phyloP scores from a whole-genome alignment of 2,888 invertebrate species.

The Lagria hirta region DNA sequence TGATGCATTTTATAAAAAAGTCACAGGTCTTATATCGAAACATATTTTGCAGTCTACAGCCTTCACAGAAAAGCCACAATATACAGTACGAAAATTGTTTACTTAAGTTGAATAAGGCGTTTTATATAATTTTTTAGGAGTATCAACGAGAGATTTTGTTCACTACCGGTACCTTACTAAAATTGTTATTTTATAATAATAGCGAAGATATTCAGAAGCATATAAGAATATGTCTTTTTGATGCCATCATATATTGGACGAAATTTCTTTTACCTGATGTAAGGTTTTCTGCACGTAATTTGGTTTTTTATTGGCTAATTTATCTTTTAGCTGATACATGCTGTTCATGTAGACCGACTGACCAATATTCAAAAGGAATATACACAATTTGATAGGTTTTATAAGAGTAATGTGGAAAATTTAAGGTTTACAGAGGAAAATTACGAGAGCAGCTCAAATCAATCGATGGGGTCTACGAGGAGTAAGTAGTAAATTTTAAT shows the following conservation, averaged over 20 bases:
- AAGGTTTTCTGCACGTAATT: conserved; percentile 3
- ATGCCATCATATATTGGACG: conserved; percentile 24
- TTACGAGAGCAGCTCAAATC: too few relatives aligned
- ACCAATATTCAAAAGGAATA: conserved; percentile 9
- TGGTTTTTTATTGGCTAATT: not conserved
- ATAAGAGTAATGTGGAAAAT: conserved; percentile 10
- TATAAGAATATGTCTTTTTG: conserved; percentile 18
- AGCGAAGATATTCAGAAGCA: conserved; percentile 19
- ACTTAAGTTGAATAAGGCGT: conserved; percentile 2
- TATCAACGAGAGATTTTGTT: not conserved
- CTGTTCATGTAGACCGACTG: conserved; percentile 14
- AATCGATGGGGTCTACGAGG: too few relatives aligned
- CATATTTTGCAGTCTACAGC: conserved; percentile 8
- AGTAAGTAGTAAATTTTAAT: too few relatives aligned
- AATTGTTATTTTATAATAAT: conserved; percentile 22
- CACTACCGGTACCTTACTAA: conserved; percentile 7
- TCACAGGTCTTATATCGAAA: conserved; percentile 12
- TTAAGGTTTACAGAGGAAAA: conserved; percentile 12
- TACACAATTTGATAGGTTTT: conserved; percentile 11
- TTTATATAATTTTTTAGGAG: not conserved
- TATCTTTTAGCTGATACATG: conserved; percentile 16
- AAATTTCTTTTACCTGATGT: conserved; percentile 22
- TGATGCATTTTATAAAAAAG: conserved; percentile 17
- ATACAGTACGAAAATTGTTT: conserved; percentile 13
- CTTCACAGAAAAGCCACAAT: conserved; percentile 9